phyloP scores from a whole-genome alignment of 2,888 invertebrate genomes.

The Callinectes sapidus region DNA sequence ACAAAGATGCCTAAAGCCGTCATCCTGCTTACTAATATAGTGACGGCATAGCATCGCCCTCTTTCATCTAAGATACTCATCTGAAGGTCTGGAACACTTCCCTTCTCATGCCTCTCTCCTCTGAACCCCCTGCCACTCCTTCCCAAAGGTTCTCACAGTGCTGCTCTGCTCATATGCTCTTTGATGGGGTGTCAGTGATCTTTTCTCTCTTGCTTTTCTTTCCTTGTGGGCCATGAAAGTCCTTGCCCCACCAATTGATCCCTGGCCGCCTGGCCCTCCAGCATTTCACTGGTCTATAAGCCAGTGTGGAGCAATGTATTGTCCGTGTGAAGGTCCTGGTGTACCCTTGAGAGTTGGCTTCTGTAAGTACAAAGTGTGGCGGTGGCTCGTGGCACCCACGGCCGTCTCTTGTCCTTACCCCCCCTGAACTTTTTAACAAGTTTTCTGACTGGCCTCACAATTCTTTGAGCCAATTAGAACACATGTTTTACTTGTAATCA shows the following conservation, averaged over 20 bases:
- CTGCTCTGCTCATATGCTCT: conserved; percentile 31
- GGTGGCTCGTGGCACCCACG: conserved; percentile 57
- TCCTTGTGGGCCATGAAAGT: conserved; percentile 10
- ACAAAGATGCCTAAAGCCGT: conserved; percentile 16
- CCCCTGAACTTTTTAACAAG: conserved; percentile 20
- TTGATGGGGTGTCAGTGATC: conserved; percentile 34
- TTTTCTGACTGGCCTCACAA: conserved; percentile 45
- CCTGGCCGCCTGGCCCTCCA: conserved; percentile 37
- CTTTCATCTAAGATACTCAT: conserved; percentile 21
- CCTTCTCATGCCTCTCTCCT: conserved; percentile 17
- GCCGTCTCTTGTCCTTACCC: conserved; percentile 46
- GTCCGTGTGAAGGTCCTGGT: conserved; percentile 60
- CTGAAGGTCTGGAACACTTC: conserved; percentile 25
- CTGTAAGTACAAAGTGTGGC: conserved; percentile 70
- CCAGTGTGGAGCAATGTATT: conserved; percentile 48
- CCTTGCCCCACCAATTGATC: conserved; percentile 16
- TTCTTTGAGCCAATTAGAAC: conserved; percentile 21
- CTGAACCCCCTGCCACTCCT: conserved; percentile 27
- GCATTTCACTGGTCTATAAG: conserved; percentile 27
- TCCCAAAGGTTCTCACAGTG: conserved; percentile 34
- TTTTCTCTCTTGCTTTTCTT: conserved; percentile 31
- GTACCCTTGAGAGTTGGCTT: conserved; percentile 56
- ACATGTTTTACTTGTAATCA: conserved; percentile 32
- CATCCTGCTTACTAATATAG: neutral
- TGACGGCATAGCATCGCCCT: conserved; percentile 11